Evolutionary conservation across 1,140 invertebrate genomes (phyloP).

Genomic region (Drosophila orena): DNA sequence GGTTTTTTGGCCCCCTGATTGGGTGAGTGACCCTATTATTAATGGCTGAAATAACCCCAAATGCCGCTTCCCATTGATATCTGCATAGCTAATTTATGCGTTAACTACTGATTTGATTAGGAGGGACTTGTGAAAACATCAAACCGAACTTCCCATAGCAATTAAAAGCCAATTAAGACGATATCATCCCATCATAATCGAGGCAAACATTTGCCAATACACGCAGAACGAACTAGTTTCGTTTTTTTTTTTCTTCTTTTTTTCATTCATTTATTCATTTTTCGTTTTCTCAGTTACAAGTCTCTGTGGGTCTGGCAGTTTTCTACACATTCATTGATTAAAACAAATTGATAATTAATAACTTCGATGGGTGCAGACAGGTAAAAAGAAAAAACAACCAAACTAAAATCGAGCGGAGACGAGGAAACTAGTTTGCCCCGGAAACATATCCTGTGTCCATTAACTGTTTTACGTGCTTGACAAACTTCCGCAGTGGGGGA

Average conservation of each 20-base stretch:
- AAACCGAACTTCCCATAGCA: conserved; percentile 74
- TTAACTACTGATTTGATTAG: conserved; percentile 45
- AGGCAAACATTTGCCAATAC: conserved; percentile 12
- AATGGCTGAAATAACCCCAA: conserved; percentile 10
- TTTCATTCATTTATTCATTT: neutral
- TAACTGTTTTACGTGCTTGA: conserved; percentile 79
- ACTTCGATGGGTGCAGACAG: conserved; percentile 60
- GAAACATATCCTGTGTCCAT: conserved; percentile 82
- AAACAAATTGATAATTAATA: conserved; percentile 79
- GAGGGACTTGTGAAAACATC: conserved; percentile 70
- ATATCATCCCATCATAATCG: conserved; percentile 27
- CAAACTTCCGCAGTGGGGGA: conserved; percentile 64
- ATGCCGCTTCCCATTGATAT: conserved; percentile 62
- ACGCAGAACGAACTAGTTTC: conserved; percentile 50
- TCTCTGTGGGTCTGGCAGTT: conserved; percentile 12
- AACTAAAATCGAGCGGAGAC: conserved; percentile 14
- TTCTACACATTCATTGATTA: conserved; percentile 61
- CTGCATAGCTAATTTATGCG: conserved; percentile 40
- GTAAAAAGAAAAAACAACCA: conserved; percentile 14
- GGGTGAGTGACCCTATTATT: conserved; percentile 47
- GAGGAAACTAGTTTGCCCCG: conserved; percentile 63
- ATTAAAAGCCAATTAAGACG: conserved; percentile 74
- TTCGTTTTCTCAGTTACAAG: conserved; percentile 4
- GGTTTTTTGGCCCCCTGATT: neutral
- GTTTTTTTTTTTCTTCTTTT: neutral